Conservation (phyloP, 1,140 invertebrate species). For the Cryptotermes secundus region DNA sequence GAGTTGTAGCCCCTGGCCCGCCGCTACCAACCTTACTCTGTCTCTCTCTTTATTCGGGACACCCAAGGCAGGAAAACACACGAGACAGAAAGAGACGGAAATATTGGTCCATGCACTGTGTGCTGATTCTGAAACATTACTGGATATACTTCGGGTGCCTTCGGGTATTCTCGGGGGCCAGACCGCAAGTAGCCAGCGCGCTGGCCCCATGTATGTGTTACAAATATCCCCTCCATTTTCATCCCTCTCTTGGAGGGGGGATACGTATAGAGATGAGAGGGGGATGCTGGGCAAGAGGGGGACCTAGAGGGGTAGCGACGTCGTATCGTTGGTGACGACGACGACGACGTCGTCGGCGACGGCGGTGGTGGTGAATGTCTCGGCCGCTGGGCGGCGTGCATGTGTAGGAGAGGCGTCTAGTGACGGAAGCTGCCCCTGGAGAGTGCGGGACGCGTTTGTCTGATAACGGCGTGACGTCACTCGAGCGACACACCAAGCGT, state of each 20-base stretch:
- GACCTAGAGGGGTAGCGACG: slow-evolving; percentile 5
- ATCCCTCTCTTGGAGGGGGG: background rate
- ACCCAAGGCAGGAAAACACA: background rate
- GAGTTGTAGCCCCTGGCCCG: slow-evolving; percentile 1
- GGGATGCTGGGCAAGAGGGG: slow-evolving; percentile 10
- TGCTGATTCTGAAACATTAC: background rate
- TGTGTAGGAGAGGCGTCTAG: background rate
- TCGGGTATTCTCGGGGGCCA: slow-evolving; percentile 11
- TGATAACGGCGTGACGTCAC: too few species aligned
- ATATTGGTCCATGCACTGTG: background rate
- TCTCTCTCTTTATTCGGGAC: background rate
- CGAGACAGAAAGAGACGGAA: background rate
- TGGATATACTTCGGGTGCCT: background rate
- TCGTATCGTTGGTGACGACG: background rate
- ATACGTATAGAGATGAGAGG: background rate
- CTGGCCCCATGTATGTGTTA: slow-evolving; percentile 17
- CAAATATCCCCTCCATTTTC: slow-evolving; percentile 13
- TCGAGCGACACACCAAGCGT: too few species aligned
- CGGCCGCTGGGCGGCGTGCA: background rate
- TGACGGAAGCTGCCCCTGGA: background rate
- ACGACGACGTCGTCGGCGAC: background rate
- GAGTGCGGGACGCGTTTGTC: background rate
- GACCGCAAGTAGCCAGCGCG: slow-evolving; percentile 11
- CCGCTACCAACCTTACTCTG: background rate
- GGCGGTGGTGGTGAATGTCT: background rate